A percentile compares a stretch with the other conserved stretches of the same genome.
Conservation (phyloP, 2,888 invertebrate genomes). For the Apodemia duryi region DNA sequence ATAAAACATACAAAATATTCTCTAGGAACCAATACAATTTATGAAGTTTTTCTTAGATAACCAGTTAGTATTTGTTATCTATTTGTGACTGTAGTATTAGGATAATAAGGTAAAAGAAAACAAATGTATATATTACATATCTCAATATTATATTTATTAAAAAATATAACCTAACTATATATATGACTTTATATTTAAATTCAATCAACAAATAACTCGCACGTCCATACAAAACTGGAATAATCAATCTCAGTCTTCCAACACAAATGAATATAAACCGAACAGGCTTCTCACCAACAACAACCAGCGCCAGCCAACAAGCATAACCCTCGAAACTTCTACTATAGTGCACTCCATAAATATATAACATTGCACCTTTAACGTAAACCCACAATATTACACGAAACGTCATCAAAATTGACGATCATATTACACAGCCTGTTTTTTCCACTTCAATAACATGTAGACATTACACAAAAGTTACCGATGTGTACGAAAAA, state of each 20-base stretch:
- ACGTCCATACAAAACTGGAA: conserved; percentile 74
- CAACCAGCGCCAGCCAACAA: conserved; percentile 36
- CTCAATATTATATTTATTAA: conserved; percentile 80
- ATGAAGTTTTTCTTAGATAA: too few species aligned
- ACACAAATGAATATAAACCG: conserved; percentile 66
- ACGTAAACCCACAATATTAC: conserved; percentile 56
- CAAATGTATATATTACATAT: conserved; percentile 73
- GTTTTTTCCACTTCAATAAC: neutral
- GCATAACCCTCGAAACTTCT: conserved; percentile 9
- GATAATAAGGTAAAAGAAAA: conserved; percentile 28
- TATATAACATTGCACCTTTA: conserved; percentile 75
- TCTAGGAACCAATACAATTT: too few species aligned
- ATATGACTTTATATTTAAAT: conserved; percentile 79
- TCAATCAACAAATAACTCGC: conserved; percentile 78
- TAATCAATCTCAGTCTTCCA: conserved; percentile 77
- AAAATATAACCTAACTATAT: conserved; percentile 80
- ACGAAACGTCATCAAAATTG: conserved; percentile 60
- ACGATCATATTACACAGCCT: conserved; percentile 45
- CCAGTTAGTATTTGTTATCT: too few species aligned
- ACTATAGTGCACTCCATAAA: conserved; percentile 38
- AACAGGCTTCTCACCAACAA: conserved; percentile 55
- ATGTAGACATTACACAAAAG: neutral
- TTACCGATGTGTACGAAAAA: neutral
- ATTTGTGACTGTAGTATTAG: neutral
- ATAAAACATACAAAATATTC: too few species aligned